Conservation (phyloP, 1,140 invertebrate species). For the Triops longicaudatus region DNA sequence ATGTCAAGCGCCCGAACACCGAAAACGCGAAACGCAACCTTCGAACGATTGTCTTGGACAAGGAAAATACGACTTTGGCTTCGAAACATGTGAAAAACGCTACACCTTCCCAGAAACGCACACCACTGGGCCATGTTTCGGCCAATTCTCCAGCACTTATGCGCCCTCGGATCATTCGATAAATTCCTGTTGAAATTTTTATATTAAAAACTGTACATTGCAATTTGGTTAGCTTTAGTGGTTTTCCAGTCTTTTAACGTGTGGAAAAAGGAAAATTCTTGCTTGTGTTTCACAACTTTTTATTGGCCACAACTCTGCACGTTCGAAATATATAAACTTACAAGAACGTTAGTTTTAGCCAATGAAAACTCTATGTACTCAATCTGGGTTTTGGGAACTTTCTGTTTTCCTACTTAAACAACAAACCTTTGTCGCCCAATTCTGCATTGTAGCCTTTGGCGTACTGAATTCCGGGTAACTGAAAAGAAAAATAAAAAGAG, state of each 20-base stretch:
- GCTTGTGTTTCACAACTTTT: neutral
- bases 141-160: neutral
- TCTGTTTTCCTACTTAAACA: conserved; percentile 40
- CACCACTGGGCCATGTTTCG: neutral
- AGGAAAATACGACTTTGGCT: neutral
- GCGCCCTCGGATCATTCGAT: neutral
- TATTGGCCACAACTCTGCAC: neutral
- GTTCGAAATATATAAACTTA: neutral
- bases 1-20: neutral
- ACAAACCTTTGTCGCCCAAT: conserved; percentile 44
- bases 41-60: neutral
- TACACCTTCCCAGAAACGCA: neutral
- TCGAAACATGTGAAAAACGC: neutral
- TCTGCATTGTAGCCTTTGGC: conserved; percentile 46
- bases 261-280: neutral
- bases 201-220: neutral
- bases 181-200: neutral
- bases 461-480: conserved; percentile 48
- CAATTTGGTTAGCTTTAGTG: neutral
- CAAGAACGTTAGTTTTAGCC: neutral
- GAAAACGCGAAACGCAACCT: neutral
- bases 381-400: neutral
- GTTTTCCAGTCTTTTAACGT: no score
- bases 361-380: neutral
- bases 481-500: conserved; percentile 30